Base-by-base conservation (phyloP, 2,888 invertebrate species). In the Altica lythri region DNA sequence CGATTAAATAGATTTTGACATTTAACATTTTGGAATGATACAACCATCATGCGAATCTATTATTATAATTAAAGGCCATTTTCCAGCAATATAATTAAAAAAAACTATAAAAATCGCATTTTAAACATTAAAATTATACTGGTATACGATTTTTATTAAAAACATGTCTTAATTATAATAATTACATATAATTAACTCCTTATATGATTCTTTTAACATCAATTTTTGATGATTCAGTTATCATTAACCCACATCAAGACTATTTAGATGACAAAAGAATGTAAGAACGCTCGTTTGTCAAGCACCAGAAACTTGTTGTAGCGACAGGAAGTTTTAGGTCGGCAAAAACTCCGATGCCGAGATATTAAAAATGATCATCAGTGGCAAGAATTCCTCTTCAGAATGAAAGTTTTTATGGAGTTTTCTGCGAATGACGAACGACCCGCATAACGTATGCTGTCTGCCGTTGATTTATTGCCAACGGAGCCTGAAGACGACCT, bases 371-470 rank as follows among this genome's bases (percentile, higher is more conserved):
- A 65, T 65, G 60, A 65, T 64, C 60, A 58, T 60, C 56, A 62
- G 63, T 60, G 57, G 56, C 58, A 54, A 58, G 59, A 57, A 57
- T 59, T 63, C 60, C 60, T 57, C 61, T 49, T 47, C 57, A 57
- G 55, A 61, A 59, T 59, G 59, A 59, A 54, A 56, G 60, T 63
- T 68, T 66, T 67, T 65, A 61, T 61, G 48, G 43, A 60, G 58
- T 62, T 65, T 68, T 64, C 67, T 69, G 69, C 65, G 68, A 70
- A 70, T 71, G 71, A 71, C 68, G 68, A 57, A 68, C 67, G 66
- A 66, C 66, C 64, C 67, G 64, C 68, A 70, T 71, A 75, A 72
- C 75, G 73, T 74, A 74, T 73, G 73, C 74, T 69, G 73, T 73
- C 72, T 70, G 66, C 68, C 53, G 55, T 65, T 75, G 75, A 75